Evolutionary conservation across 2,113 vertebrate genomes (phyloP).

Genomic region (Rhegmatorhina hoffmannsi): DNA sequence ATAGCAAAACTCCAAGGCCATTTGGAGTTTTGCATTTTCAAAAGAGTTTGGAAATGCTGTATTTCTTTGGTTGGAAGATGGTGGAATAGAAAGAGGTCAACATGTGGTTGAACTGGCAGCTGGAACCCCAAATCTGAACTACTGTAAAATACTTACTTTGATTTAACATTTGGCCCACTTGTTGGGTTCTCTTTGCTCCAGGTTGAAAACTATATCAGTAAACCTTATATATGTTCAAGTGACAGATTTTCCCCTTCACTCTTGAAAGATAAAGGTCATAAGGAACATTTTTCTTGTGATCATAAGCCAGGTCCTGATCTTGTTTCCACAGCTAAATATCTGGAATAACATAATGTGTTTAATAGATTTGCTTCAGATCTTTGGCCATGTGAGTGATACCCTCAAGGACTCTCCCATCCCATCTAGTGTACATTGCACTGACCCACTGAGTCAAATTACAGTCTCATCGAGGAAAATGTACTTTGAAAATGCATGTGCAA

Average conservation of each 20-base stretch:
- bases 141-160: not conserved
- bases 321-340: constrained; percentile 55
- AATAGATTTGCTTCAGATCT: constrained; percentile 60
- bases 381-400: constrained; percentile 21
- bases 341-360: constrained; percentile 58
- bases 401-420: constrained; percentile 19
- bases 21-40: not conserved
- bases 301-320: constrained; percentile 61
- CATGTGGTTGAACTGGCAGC: not conserved
- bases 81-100: not conserved
- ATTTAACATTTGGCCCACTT: not conserved
- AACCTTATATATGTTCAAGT: constrained; percentile 14
- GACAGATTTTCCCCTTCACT: constrained; percentile 20
- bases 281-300: constrained; percentile 51
- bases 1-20: not conserved
- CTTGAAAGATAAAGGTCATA: constrained; percentile 60
- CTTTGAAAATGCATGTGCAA: not conserved
- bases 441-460: constrained; percentile 42
- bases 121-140: not conserved
- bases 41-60: not conserved
- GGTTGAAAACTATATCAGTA: constrained; percentile 33
- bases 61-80: not conserved
- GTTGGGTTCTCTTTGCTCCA: not conserved
- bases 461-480: constrained; percentile 8
- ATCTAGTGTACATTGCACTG: not conserved